A percentile compares a stretch with the other conserved stretches of the same genome.
phyloP scores from a whole-genome alignment of 1,140 invertebrate genomes.

The Caenorhabditis inopinata region DNA sequence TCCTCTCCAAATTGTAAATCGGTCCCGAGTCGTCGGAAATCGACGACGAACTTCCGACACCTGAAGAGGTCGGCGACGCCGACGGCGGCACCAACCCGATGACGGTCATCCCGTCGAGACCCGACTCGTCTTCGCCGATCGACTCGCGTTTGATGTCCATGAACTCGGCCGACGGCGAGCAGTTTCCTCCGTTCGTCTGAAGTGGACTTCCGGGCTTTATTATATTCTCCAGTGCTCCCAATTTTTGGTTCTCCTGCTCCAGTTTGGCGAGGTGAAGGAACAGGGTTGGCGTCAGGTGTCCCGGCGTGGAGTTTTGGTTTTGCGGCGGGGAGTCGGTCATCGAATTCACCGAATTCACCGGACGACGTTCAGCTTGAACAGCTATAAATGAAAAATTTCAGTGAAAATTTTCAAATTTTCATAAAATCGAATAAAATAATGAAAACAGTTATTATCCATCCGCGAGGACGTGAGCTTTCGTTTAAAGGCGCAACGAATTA shows the following conservation, averaged over 20 bases:
- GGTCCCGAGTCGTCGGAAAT: conserved; percentile 62
- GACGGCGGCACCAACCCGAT: conserved; percentile 44
- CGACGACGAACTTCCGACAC: conserved; percentile 45
- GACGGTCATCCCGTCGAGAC: conserved; percentile 50
- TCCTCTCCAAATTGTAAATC: conserved; percentile 59
- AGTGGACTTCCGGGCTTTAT: not conserved
- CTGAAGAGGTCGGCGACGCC: conserved; percentile 50
- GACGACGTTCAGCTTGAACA: conserved; percentile 71
- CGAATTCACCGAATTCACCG: conserved; percentile 66
- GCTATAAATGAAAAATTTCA: conserved; percentile 68
- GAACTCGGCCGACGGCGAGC: not conserved
- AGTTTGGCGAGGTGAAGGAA: conserved; percentile 55
- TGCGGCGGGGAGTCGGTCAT: not conserved
- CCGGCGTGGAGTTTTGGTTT: not conserved
- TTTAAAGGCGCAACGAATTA: too few species aligned
- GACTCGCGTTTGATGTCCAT: conserved; percentile 38
- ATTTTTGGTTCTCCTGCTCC: conserved; percentile 45
- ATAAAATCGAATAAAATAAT: conserved; percentile 12
- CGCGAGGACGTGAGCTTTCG: not conserved
- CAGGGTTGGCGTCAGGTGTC: not conserved
- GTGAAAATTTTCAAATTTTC: conserved; percentile 6
- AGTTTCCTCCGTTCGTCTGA: conserved; percentile 4
- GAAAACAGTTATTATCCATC: conserved; percentile 15
- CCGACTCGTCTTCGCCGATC: conserved; percentile 53
- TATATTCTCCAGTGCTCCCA: not conserved